These are phyloP conservation scores for Bombus pascuorum DNA, from an alignment of 1,140 invertebrate species.

Conservation along the genomic window DNA sequence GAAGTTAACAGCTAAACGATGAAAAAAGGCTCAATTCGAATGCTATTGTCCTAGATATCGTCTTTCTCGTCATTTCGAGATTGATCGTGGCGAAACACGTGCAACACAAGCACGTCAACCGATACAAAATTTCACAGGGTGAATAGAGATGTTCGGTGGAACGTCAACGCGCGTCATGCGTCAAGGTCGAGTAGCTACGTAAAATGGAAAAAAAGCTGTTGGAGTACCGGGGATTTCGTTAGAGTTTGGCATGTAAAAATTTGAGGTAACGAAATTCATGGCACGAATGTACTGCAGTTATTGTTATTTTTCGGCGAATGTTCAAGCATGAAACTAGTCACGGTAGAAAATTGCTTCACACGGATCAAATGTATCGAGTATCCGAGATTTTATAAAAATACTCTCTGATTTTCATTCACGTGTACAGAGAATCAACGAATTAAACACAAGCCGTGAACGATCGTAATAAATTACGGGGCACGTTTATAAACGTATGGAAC, in stretches of 20 bases:
- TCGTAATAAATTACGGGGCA: conserved; percentile 40
- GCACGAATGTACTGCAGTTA: neutral
- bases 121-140: neutral
- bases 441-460: conserved; percentile 3
- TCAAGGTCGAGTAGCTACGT: neutral
- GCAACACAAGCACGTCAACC: neutral
- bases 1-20: neutral
- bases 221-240: neutral
- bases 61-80: neutral
- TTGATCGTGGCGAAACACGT: neutral
- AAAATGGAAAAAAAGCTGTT: neutral
- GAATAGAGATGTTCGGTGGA: neutral
- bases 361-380: neutral
- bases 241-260: conserved; percentile 16
- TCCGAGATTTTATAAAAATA: neutral
- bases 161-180: neutral
- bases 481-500: neutral
- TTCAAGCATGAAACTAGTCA: neutral
- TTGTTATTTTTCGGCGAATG: neutral
- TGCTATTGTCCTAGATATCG: neutral
- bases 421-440: too few species aligned
- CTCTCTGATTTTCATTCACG: too few species aligned
- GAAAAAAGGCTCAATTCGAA: neutral
- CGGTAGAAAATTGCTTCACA: neutral
- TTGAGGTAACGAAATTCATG: neutral